phyloP scores from a whole-genome alignment of 2,113 vertebrate genomes.

The Petaurus breviceps region DNA sequence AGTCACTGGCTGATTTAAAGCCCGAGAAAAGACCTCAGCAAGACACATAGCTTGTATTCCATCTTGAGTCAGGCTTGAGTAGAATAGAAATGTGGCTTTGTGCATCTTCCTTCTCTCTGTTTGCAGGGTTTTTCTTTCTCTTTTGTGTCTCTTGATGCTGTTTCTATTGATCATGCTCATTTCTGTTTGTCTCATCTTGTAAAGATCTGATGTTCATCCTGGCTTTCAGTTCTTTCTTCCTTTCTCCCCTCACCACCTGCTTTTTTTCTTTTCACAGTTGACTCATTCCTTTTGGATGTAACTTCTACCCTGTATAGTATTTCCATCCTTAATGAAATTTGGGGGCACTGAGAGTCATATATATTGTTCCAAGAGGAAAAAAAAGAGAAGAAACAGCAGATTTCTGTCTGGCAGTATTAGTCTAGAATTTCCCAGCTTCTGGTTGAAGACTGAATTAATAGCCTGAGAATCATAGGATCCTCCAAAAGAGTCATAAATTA shows the following conservation, averaged over 20 bases:
- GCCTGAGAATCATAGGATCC: background rate
- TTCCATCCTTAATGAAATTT: constrained; percentile 42
- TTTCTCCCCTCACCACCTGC: constrained; percentile 51
- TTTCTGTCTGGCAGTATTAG: background rate
- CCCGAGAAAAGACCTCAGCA: constrained; percentile 51
- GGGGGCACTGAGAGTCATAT: background rate
- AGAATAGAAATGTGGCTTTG: constrained; percentile 77
- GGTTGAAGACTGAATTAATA: constrained; percentile 27
- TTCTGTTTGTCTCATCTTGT: constrained; percentile 75
- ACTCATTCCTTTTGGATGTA: constrained; percentile 67
- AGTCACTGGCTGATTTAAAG: constrained; percentile 66
- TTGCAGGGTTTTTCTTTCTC: constrained; percentile 74
- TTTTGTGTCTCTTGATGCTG: constrained; percentile 69
- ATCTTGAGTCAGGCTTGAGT: constrained; percentile 68
- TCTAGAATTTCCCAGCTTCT: background rate
- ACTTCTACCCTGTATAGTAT: constrained; percentile 73
- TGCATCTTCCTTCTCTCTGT: constrained; percentile 64
- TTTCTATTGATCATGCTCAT: constrained; percentile 76
- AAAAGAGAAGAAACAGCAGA: constrained; percentile 15
- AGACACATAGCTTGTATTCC: constrained; percentile 63
- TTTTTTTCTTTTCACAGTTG: background rate
- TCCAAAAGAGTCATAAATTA: background rate
- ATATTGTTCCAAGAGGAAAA: constrained; percentile 22
- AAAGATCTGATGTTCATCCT: constrained; percentile 70
- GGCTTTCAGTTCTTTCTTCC: constrained; percentile 72